Conservation (phyloP, 2,797 vertebrate species). For the Tauraco hartlaubi region DNA sequence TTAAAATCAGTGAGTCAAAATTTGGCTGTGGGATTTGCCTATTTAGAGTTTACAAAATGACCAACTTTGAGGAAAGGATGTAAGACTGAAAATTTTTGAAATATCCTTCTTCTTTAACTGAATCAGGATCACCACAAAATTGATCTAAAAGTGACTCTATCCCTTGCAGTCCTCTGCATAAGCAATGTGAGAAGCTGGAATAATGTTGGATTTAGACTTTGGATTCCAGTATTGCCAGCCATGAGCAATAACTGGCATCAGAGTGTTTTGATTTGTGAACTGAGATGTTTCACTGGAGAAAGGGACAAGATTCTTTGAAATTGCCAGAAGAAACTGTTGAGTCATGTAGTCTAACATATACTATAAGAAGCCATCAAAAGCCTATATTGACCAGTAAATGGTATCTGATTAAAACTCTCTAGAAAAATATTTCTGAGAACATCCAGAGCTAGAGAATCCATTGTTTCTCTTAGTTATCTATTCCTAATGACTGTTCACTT, state of each 20-base stretch:
- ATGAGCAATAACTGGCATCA: neutral
- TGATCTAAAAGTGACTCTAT: neutral
- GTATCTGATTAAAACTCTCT: neutral
- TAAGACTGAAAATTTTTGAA: neutral
- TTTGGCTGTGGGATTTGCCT: neutral
- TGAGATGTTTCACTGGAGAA: neutral
- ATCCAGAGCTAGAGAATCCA: neutral
- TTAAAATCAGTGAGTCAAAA: conserved; percentile 25
- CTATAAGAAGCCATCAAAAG: neutral
- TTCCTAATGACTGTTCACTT: neutral
- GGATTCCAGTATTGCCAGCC: neutral
- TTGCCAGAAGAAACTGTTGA: neutral
- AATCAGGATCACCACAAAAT: neutral
- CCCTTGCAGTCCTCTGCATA: neutral
- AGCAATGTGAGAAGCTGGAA: neutral
- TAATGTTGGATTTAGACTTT: neutral
- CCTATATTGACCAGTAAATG: neutral
- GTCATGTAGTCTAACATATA: neutral
- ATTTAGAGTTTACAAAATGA: conserved; percentile 25
- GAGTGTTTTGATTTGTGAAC: neutral
- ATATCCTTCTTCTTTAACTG: neutral
- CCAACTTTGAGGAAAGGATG: neutral
- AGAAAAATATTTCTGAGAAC: neutral
- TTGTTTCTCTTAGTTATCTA: neutral
- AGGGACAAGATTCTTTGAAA: neutral